A percentile compares a stretch with the other conserved stretches of the same genome.
Conservation (phyloP, 2,797 vertebrate genomes). For the Brachyrhaphis roseni region DNA sequence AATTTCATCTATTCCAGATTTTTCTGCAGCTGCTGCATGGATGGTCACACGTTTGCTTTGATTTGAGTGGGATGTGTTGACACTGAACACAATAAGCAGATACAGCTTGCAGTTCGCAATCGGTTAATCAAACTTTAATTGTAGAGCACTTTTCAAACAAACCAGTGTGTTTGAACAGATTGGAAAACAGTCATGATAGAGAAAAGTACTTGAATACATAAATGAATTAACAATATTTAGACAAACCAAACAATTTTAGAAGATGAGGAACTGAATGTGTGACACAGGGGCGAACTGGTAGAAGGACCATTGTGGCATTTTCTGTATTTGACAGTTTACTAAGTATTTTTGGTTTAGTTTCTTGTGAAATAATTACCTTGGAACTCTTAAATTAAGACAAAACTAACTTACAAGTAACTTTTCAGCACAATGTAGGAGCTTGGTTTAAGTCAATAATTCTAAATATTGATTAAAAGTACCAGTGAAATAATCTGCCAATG, state of each 20-base stretch:
- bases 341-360: too few relatives aligned
- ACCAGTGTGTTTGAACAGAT: neutral
- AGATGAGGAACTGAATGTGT: neutral
- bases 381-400: too few relatives aligned
- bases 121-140: neutral
- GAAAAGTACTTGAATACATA: neutral
- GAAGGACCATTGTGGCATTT: too few relatives aligned
- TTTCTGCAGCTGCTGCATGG: conserved; percentile 8
- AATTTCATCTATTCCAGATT: neutral
- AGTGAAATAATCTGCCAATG: too few relatives aligned
- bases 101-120: neutral
- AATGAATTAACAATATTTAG: neutral
- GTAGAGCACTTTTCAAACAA: neutral
- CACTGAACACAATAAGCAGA: neutral
- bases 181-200: neutral
- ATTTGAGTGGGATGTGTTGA: neutral
- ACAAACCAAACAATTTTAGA: neutral
- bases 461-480: too few relatives aligned
- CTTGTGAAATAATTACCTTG: too few relatives aligned
- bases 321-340: too few relatives aligned
- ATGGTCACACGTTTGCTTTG: conserved; percentile 36
- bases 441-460: too few relatives aligned
- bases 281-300: too few relatives aligned
- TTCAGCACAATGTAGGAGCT: too few relatives aligned
- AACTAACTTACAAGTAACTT: too few relatives aligned